Evolutionary conservation across 2,113 vertebrate genomes (phyloP), one percentile per base, ranked within the genome.

Genomic region (Corythoichthys haematopterus): DNA sequence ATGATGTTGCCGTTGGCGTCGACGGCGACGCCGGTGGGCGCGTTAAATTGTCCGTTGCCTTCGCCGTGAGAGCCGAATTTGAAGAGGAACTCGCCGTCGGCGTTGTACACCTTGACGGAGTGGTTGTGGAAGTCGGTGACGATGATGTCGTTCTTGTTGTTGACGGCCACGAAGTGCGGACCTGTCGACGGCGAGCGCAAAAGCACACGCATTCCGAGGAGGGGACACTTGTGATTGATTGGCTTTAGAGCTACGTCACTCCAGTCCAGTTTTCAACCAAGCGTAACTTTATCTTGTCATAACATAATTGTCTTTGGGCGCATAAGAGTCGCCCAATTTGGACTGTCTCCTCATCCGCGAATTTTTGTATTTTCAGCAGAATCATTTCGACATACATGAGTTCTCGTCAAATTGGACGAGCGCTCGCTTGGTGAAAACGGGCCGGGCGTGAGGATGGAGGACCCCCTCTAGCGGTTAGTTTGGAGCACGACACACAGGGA

Each of bases 41-140:
- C 97, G 0, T 98, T 98, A 88, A 98, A 98, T 84, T 98, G 97
- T 15, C 96, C 97, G 0, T 98, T 98, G 16, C 97, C 97, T 86
- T 98, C 96, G 0, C 97, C 97, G 0, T 98, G 96, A 0, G 97
- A 98, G 9, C 97, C 97, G 1, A 98, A 98, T 80, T 98, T 98
- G 84, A 94, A 96, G 56, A 98, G 88, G 85, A 98, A 98, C 87
- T 98, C 96, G 0, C 97, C 97, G 0, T 98, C 96, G 0, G 97
- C 95, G 0, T 80, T 98, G 91, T 97, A 98, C 8, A 98, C 97
- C 94, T 98, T 98, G 68, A 98, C 97, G 0, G 97, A 98, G 80
- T 98, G 97, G 87, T 98, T 98, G 88, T 98, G 97, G 84, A 98
- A 98, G 74, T 98, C 97, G 0, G 96, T 98, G 77, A 98, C 97